Evolutionary conservation across 2,113 vertebrate species (phyloP), one percentile per base, ranked within the genome.

Genomic region (Xyliphius kryptos): DNA sequence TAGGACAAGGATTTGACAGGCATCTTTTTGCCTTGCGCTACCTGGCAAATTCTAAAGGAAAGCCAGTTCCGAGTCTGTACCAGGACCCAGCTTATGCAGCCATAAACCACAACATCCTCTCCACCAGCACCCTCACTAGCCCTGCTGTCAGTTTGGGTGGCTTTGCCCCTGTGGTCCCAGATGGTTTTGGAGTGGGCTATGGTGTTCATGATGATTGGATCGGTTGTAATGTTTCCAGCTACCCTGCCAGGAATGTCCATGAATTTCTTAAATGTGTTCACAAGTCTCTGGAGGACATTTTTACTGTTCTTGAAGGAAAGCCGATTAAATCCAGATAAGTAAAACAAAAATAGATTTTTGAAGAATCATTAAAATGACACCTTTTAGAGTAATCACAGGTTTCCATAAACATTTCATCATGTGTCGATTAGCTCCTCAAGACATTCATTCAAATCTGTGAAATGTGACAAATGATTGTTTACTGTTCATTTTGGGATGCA

Each of bases 1-100:
- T 77, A 99, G 96, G 92, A 68, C 93, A 97, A 79, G 95, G 96
- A 6, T 99, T 99, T 69, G 96, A 99, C 82, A 86, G 94, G 3
- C 96, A 99, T 48, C 86, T 99, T 62, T 99, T 94, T 56, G 85
- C 89, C 20, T 62, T 99, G 75, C 86, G 86, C n/a, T 82, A 76
- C 63, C 63, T 97, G 69, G 88, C 91, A 15, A 65, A 59, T 6
- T 83, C 88, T 21, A 85, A 76, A 74, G 89, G 88, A n/a, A 71
- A 64, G 12, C 2, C 75, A 1, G 72, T 93, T 56, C 94, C 89
- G 0, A 77, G 80, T 38, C 69, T 99, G 6, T 99, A 91, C 59
- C 75, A 87, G 16, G 95, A 98, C 76, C 85, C 87, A 2, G 91
- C 94, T 0, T 98, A 98, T 0, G 46, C 76, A 0, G 81, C 72